A percentile compares a stretch with the other conserved stretches of the same genome.
Evolutionary conservation across 2,113 vertebrate genomes (phyloP).

Genomic region (Azemiops feae): DNA sequence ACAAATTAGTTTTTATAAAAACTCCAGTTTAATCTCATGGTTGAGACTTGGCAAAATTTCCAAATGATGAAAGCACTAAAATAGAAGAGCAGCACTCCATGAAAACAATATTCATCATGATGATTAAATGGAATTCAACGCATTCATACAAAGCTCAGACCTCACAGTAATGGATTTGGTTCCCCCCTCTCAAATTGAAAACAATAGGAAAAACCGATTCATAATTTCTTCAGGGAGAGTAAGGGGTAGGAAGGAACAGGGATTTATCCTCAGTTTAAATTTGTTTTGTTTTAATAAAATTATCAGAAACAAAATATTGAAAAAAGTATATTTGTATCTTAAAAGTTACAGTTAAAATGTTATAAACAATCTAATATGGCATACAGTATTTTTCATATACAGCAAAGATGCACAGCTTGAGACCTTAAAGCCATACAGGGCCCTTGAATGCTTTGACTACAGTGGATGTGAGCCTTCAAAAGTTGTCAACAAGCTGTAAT

Average conservation of each 20-base stretch:
- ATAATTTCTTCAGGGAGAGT: not conserved
- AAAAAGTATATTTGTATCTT: not conserved
- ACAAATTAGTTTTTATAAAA: conserved; percentile 62
- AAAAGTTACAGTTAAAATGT: not conserved
- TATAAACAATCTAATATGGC: not conserved
- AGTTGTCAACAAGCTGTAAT: not conserved
- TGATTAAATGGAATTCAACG: conserved; percentile 44
- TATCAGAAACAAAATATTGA: not conserved
- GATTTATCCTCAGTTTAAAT: not conserved
- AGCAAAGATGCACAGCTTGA: not conserved
- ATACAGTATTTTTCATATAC: not conserved
- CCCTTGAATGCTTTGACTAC: not conserved
- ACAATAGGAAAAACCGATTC: not conserved
- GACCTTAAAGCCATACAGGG: not conserved
- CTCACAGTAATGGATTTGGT: conserved; percentile 31
- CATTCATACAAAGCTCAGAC: conserved; percentile 11
- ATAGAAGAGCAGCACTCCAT: conserved; percentile 42
- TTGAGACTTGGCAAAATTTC: conserved; percentile 59
- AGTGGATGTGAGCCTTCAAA: not conserved
- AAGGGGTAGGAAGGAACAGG: not conserved
- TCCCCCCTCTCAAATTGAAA: conserved; percentile 15
- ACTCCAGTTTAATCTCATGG: conserved; percentile 71
- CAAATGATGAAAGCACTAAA: conserved; percentile 48
- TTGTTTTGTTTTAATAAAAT: not conserved
- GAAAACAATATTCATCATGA: conserved; percentile 39